phyloP scores from a whole-genome alignment of 2,888 invertebrate genomes.

The Patella ulyssiponensis region DNA sequence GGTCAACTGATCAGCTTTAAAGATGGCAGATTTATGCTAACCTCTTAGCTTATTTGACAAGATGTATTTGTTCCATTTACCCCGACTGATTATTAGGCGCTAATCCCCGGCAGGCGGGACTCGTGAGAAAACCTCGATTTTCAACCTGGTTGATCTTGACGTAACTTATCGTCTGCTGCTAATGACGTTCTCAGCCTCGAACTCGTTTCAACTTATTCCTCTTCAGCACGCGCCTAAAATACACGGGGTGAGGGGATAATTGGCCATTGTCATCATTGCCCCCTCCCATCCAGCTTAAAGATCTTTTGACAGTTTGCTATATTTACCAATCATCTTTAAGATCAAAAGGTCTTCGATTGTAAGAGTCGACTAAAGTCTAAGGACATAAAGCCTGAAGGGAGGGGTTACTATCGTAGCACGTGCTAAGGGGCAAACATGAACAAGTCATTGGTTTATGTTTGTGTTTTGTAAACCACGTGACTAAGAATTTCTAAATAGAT shows the following conservation, averaged over 20 bases:
- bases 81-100: conserved; percentile 29
- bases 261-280: conserved; percentile 37
- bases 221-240: conserved; percentile 27
- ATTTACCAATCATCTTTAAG: conserved; percentile 5
- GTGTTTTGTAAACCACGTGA: conserved; percentile 1
- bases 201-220: conserved; percentile 2
- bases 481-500: not conserved
- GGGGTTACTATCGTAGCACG: not conserved
- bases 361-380: not conserved
- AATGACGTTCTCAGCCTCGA: conserved; percentile 8
- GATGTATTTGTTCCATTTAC: not conserved
- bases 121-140: conserved; percentile 12
- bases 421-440: not conserved
- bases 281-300: conserved; percentile 29
- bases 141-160: conserved; percentile 9
- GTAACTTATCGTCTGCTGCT: conserved; percentile 12
- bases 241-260: conserved; percentile 32
- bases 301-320: conserved; percentile 8
- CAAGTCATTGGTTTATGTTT: conserved; percentile 9
- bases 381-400: not conserved
- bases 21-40: not conserved
- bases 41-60: conserved; percentile 4
- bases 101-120: conserved; percentile 20
- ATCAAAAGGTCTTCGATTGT: not conserved
- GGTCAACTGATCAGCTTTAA: not conserved